phyloP scores from a whole-genome alignment of 2,888 invertebrate genomes.

The Ischnura elegans region DNA sequence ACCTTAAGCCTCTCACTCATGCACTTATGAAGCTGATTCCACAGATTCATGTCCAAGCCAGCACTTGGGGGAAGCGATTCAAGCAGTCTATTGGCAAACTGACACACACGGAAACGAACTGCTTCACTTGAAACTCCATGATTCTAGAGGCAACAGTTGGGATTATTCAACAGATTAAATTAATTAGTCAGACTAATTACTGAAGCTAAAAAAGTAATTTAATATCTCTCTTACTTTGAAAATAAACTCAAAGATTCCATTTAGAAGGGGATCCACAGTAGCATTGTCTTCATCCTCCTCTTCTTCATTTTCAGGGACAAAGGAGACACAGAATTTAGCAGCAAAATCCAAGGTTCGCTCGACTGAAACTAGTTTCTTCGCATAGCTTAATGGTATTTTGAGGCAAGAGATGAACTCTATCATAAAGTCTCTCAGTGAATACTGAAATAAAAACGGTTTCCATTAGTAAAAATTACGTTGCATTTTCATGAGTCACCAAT shows the following conservation, averaged over 20 bases:
- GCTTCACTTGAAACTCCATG: constrained; percentile 79
- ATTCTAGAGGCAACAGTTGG: constrained; percentile 75
- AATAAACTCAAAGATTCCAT: constrained; percentile 82
- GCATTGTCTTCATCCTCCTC: constrained; percentile 75
- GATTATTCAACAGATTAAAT: constrained; percentile 73
- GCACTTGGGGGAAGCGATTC: constrained; percentile 88
- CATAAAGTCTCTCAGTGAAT: constrained; percentile 81
- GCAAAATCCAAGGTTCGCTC: constrained; percentile 86
- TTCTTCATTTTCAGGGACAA: constrained; percentile 76
- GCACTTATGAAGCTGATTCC: constrained; percentile 84
- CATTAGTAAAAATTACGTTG: neutral
- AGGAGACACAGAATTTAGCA: constrained; percentile 84
- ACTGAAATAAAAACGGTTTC: constrained; percentile 76
- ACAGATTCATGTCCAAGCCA: constrained; percentile 87
- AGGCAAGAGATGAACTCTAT: constrained; percentile 84
- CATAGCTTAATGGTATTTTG: constrained; percentile 83
- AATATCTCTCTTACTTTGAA: constrained; percentile 80
- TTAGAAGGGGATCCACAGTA: constrained; percentile 79
- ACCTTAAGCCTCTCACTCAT: constrained; percentile 84
- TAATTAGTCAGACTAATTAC: neutral
- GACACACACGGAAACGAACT: constrained; percentile 88
- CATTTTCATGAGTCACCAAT: neutral
- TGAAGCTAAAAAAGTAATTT: constrained; percentile 64
- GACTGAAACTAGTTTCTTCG: constrained; percentile 85
- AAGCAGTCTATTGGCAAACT: constrained; percentile 87